These are phyloP conservation scores for Gonocerus acuteangulatus DNA, from an alignment of 2,888 invertebrate species.

Conservation along the genomic window DNA sequence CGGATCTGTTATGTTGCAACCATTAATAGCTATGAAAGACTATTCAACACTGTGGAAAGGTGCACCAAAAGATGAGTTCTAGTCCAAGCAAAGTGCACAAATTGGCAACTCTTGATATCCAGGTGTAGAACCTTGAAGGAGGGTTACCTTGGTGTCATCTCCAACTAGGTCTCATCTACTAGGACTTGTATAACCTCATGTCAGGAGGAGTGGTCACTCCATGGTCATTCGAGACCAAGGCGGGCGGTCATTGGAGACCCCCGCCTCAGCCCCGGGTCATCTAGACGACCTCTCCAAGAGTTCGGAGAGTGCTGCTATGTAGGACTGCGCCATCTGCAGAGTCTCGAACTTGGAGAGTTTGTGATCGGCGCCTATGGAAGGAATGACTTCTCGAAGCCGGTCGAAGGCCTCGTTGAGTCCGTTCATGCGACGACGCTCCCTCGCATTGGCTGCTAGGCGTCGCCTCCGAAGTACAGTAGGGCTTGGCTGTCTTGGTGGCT, in stretches of 20 bases:
- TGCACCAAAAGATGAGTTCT: too few relatives aligned
- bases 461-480: slow-evolving; percentile 50
- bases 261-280: neutral
- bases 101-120: too few relatives aligned
- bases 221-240: too few relatives aligned
- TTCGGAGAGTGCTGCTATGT: slow-evolving; percentile 61
- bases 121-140: too few relatives aligned
- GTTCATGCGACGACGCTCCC: slow-evolving; percentile 66
- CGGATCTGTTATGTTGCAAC: too few relatives aligned
- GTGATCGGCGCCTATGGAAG: slow-evolving; percentile 60
- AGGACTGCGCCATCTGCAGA: slow-evolving; percentile 70
- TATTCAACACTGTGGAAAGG: too few relatives aligned
- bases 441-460: slow-evolving; percentile 63
- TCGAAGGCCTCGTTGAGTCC: slow-evolving; percentile 70
- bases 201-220: too few relatives aligned
- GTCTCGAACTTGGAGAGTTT: slow-evolving; percentile 71
- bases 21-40: too few relatives aligned
- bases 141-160: too few relatives aligned
- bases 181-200: too few relatives aligned
- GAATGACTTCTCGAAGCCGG: slow-evolving; percentile 61
- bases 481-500: slow-evolving; percentile 33
- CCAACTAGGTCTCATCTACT: too few relatives aligned
- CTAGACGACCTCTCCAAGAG: slow-evolving; percentile 46
- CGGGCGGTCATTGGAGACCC: neutral
- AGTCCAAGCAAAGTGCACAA: too few relatives aligned